Percentiles rank a stretch among this genome's conserved stretches.
phyloP scores from a whole-genome alignment of 2,888 invertebrate species.

The Mythimna albipuncta region DNA sequence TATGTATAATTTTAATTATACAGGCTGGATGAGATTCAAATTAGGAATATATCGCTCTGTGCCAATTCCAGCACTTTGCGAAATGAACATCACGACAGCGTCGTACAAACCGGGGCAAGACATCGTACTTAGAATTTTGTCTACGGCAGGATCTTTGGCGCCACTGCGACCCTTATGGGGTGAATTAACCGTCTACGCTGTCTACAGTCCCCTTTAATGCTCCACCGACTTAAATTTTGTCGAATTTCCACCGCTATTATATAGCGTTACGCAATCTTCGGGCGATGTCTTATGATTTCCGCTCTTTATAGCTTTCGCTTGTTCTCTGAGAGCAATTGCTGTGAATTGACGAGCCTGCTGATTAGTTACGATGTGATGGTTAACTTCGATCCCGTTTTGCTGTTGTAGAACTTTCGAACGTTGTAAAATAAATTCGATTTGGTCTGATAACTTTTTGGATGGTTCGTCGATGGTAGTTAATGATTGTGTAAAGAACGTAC shows the following conservation, averaged over 20 bases:
- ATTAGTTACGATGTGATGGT: slow-evolving; percentile 60
- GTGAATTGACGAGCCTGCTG: slow-evolving; percentile 61
- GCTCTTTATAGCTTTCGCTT: slow-evolving; percentile 80
- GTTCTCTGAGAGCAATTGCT: slow-evolving; percentile 71
- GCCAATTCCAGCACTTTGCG: slow-evolving; percentile 63
- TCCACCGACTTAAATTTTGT: slow-evolving; percentile 89
- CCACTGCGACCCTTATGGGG: slow-evolving; percentile 89
- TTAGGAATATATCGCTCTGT: slow-evolving; percentile 52
- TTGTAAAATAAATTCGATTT: slow-evolving; percentile 52
- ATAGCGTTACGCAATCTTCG: slow-evolving; percentile 84
- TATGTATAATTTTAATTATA: slow-evolving; percentile 32
- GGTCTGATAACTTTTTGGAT: slow-evolving; percentile 30
- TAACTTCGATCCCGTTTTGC: slow-evolving; percentile 47
- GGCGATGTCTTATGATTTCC: slow-evolving; percentile 86
- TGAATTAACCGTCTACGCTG: slow-evolving; percentile 88
- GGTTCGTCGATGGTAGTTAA: neutral
- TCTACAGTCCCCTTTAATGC: slow-evolving; percentile 88
- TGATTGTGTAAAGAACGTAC: neutral
- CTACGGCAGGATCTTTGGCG: slow-evolving; percentile 89
- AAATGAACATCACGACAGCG: slow-evolving; percentile 63
- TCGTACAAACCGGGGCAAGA: slow-evolving; percentile 73
- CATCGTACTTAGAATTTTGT: slow-evolving; percentile 87
- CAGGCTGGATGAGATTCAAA: slow-evolving; percentile 33
- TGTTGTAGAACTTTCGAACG: slow-evolving; percentile 30
- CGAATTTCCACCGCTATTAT: slow-evolving; percentile 88